Conservation (phyloP, 2,797 vertebrate genomes). For the Takifugu rubripes region DNA sequence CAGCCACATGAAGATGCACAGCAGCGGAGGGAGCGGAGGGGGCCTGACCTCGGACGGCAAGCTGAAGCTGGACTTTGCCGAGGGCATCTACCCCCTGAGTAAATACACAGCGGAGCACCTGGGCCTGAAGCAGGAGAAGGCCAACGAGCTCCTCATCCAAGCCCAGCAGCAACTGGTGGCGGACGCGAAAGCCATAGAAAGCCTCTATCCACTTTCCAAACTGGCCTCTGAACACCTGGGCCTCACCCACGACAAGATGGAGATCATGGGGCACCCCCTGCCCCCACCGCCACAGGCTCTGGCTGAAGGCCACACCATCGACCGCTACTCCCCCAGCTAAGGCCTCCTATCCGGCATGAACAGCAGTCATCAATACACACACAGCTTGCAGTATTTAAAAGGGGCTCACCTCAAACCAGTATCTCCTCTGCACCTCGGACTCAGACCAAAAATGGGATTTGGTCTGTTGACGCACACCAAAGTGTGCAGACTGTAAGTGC, state of each 20-base stretch:
- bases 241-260: conserved; percentile 90
- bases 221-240: conserved; percentile 92
- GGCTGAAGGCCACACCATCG: conserved; percentile 85
- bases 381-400: conserved; percentile 72
- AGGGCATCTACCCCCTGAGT: conserved; percentile 93
- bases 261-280: conserved; percentile 84
- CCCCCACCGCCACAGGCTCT: conserved; percentile 79
- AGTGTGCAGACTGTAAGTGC: conserved; percentile 71
- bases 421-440: conserved; percentile 73
- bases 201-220: conserved; percentile 94
- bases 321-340: conserved; percentile 95
- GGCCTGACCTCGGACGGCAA: conserved; percentile 83
- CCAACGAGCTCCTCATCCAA: conserved; percentile 86
- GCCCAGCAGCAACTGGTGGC: conserved; percentile 89
- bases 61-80: conserved; percentile 92
- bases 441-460: conserved; percentile 55
- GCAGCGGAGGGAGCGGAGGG: conserved; percentile 75
- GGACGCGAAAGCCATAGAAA: conserved; percentile 91
- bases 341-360: conserved; percentile 33
- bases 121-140: conserved; percentile 93
- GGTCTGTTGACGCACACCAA: conserved; percentile 64
- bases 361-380: conserved; percentile 40
- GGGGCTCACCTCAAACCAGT: conserved; percentile 75
- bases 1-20: conserved; percentile 99
- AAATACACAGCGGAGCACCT: conserved; percentile 93